Base-by-base conservation (phyloP, 2,113 vertebrate species). In the Chaenogobius annularis region DNA sequence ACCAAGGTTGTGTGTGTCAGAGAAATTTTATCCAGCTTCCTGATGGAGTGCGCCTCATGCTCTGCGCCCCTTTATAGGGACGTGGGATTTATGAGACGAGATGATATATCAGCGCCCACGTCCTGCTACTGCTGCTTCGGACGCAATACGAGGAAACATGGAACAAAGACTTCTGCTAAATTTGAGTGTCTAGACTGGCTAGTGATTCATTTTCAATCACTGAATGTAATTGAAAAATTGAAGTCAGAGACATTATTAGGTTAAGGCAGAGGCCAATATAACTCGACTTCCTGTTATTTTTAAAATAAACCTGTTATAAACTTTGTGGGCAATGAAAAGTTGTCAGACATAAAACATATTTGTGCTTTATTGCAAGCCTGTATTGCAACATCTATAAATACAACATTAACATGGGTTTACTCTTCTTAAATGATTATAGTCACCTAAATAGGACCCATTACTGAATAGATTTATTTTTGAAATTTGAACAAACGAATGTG, bases 1-100 rank as follows among this genome's bases (percentile, higher is more conserved):
- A 90, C 83, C 81, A 92, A 92, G 87, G 91, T 91, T 92, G 89
- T 87, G 86, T 89, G 90, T 88, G 92, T 92, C 92, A 91, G 90
- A 91, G 93, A 93, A 93, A 94, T 90, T 80, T 80, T 91, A 93
- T 92, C 89, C 91, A 90, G 87, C 92, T 83, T 92, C 88, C 91
- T 91, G 91, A 89, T 83, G 82, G 88, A 89, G 90, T 31, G 17
- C 68, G 81, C 58, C 61, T 66, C 74, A 22, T 44, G 71, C 75
- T 78, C 75, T 59, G 61, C 65, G 58, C 80, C 86, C 72, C 74
- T 86, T 87, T 80, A 82, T 73, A 80, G 80, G 87, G 74, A 80
- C 72, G 31, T 55, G 61, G 77, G 72, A 85, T 90, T 89, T 88
- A 87, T 88, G 89, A 85, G 84, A 83, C 70, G 65, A 67, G 82